Evolutionary conservation across 2,113 vertebrate species (phyloP).

Genomic region (Oryzias melastigma): DNA sequence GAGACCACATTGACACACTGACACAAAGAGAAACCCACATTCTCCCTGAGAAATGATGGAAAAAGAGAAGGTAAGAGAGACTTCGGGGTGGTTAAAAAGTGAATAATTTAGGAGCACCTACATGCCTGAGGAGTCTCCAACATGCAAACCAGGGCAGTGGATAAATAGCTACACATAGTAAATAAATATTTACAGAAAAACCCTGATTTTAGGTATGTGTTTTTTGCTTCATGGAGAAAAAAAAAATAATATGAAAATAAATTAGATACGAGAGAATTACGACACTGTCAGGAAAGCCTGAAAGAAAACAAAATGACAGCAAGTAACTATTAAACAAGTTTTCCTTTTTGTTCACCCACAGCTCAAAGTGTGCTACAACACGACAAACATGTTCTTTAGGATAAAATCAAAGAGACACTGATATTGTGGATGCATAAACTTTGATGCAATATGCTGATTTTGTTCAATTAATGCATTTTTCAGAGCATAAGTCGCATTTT

Average conservation of each 20-base stretch:
- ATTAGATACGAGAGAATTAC: slow-evolving; percentile 28
- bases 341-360: too few species aligned
- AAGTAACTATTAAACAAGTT: not conserved
- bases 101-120: slow-evolving; percentile 63
- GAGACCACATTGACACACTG: slow-evolving; percentile 38
- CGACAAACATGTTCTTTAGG: too few species aligned
- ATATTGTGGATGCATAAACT: too few species aligned
- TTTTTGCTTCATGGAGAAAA: slow-evolving; percentile 23
- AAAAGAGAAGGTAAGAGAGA: slow-evolving; percentile 49
- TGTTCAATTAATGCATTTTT: too few species aligned
- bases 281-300: slow-evolving; percentile 21
- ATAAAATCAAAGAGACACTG: too few species aligned
- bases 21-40: slow-evolving; percentile 47
- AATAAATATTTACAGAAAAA: slow-evolving; percentile 66
- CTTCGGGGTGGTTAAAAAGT: slow-evolving; percentile 26
- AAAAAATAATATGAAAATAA: slow-evolving; percentile 44
- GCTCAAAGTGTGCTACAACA: too few species aligned
- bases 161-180: slow-evolving; percentile 51
- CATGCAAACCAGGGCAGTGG: slow-evolving; percentile 59
- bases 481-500: too few species aligned
- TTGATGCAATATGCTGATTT: too few species aligned
- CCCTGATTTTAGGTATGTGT: slow-evolving; percentile 39
- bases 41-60: slow-evolving; percentile 46
- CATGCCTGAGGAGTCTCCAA: slow-evolving; percentile 46
- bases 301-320: slow-evolving; percentile 4